These are phyloP conservation scores for Luidia sarsii DNA, from an alignment of 53 echinoderm and acorn worm genomes.

Conservation along the genomic window DNA sequence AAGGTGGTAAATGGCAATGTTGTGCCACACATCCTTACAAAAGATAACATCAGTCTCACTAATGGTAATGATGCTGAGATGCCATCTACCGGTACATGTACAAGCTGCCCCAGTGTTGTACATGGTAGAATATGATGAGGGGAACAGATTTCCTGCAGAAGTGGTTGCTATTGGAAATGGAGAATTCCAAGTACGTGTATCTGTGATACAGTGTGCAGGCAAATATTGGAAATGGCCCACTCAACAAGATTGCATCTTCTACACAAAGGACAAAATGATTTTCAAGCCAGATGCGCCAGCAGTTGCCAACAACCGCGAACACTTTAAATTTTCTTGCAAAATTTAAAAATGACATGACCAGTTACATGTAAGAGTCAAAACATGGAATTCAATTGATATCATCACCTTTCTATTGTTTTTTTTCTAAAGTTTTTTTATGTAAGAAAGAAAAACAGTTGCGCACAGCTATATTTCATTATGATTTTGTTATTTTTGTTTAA, in stretches of 20 bases:
- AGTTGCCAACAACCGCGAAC: background rate
- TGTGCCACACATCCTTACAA: too few species aligned
- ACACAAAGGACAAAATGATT: background rate
- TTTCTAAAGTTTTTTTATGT: too few species aligned
- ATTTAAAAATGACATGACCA: background rate
- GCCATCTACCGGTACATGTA: background rate
- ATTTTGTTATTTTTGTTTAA: too few species aligned
- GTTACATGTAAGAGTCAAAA: too few species aligned
- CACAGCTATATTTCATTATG: too few species aligned
- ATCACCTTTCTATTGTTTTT: too few species aligned
- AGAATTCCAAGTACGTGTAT: slow-evolving; percentile 35
- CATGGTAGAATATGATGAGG: slow-evolving; percentile 53
- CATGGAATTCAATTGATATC: too few species aligned
- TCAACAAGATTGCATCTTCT: background rate
- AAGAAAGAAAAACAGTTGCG: too few species aligned
- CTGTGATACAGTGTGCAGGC: background rate
- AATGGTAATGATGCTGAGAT: background rate
- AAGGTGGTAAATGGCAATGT: too few species aligned
- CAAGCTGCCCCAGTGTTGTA: slow-evolving; percentile 44
- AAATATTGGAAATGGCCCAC: background rate
- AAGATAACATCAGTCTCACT: too few species aligned
- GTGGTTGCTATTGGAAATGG: slow-evolving; percentile 66
- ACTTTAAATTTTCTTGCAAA: background rate
- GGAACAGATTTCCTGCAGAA: slow-evolving; percentile 60
- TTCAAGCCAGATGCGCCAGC: background rate